Percentiles rank a stretch among this genome's conserved stretches.
Conservation (phyloP, 2,797 vertebrate genomes). For the Peromyscus attwateri region DNA sequence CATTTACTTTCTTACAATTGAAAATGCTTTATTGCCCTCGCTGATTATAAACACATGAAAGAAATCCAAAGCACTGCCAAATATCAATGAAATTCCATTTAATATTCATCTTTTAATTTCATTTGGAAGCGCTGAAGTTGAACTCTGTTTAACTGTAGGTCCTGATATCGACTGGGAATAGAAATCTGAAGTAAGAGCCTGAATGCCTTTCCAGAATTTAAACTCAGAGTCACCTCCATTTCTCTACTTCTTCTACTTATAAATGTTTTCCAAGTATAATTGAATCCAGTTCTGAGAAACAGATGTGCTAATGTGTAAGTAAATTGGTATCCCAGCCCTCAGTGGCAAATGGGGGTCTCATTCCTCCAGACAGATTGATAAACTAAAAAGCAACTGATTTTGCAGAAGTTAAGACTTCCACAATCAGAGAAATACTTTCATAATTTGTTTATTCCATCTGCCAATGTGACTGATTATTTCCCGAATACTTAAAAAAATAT, state of each 20-base stretch:
- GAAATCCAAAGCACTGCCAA: background rate
- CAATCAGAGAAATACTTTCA: background rate
- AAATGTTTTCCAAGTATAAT: background rate
- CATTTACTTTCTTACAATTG: background rate
- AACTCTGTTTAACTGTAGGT: background rate
- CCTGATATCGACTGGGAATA: background rate
- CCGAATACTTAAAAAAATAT: background rate
- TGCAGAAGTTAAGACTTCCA: background rate
- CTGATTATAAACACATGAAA: background rate
- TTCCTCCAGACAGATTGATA: background rate
- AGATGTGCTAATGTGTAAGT: background rate
- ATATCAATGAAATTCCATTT: background rate
- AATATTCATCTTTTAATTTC: background rate
- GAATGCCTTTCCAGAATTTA: background rate
- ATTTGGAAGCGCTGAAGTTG: background rate
- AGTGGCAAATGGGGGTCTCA: background rate
- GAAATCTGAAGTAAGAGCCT: background rate
- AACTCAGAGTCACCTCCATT: background rate
- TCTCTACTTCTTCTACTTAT: background rate
- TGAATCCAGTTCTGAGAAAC: background rate
- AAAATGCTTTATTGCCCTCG: background rate
- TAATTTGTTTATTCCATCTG: constrained; percentile 7
- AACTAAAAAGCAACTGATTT: background rate
- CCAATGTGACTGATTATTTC: too few species aligned
- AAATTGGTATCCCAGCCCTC: background rate